A percentile compares a stretch with the other conserved stretches of the same genome.
phyloP scores from a whole-genome alignment of 2,888 invertebrate genomes.

The Parnassius orleans region DNA sequence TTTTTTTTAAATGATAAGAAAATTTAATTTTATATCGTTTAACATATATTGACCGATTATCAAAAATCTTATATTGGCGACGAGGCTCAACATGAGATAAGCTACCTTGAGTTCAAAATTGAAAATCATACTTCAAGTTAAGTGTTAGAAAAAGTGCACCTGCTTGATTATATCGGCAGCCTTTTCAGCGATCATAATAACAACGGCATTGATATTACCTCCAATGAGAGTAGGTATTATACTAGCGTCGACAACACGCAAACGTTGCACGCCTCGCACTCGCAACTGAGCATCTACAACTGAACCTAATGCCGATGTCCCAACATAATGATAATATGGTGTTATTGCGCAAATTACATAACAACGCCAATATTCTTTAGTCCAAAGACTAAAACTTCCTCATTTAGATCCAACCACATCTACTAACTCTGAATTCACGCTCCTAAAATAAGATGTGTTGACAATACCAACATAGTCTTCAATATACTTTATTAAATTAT shows the following conservation, averaged over 20 bases:
- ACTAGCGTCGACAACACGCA: constrained; percentile 47
- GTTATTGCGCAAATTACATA: constrained; percentile 59
- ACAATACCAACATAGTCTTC: constrained; percentile 41
- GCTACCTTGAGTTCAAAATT: too few relatives aligned
- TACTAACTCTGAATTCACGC: constrained; percentile 37
- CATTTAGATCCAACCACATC: constrained; percentile 41
- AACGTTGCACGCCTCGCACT: constrained; percentile 36
- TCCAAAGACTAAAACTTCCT: constrained; percentile 33
- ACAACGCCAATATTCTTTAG: constrained; percentile 52
- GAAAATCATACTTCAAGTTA: too few relatives aligned
- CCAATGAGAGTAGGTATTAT: constrained; percentile 75
- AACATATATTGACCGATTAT: too few relatives aligned
- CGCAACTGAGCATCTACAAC: constrained; percentile 83
- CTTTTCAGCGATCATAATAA: constrained; percentile 46
- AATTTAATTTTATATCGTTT: too few relatives aligned
- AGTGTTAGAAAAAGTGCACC: too few relatives aligned
- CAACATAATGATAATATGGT: constrained; percentile 85
- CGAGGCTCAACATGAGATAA: too few relatives aligned
- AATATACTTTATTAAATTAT: constrained; percentile 38
- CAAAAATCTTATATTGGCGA: too few relatives aligned
- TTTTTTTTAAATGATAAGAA: too few relatives aligned
- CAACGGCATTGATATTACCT: constrained; percentile 78
- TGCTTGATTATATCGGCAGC: constrained; percentile 45
- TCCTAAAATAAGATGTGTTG: constrained; percentile 44
- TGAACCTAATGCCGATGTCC: constrained; percentile 88